These are phyloP conservation scores for Drosophila testacea DNA, from an alignment of 2,888 invertebrate genomes.

Conservation along the genomic window DNA sequence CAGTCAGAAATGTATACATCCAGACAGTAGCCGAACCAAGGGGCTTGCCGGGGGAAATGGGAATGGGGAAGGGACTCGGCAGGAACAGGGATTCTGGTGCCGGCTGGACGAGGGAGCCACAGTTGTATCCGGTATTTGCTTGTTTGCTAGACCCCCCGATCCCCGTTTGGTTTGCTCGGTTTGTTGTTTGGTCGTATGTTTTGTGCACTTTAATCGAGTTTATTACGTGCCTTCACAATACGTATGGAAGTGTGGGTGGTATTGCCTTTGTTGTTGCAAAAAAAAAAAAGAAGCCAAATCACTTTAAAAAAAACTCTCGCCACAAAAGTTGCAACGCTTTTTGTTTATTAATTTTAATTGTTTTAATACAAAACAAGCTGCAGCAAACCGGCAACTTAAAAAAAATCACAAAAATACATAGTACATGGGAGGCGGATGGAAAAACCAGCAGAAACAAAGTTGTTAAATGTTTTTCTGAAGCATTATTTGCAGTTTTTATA, in stretches of 20 bases:
- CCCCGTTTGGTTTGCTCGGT: conserved; percentile 47
- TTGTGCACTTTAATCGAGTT: conserved; percentile 75
- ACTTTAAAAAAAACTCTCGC: conserved; percentile 62
- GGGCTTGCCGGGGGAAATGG: conserved; percentile 15
- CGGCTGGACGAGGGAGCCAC: conserved; percentile 33
- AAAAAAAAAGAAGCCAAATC: conserved; percentile 39
- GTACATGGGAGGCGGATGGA: too few relatives aligned
- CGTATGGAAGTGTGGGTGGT: neutral
- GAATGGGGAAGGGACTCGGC: neutral
- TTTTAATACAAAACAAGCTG: conserved; percentile 47
- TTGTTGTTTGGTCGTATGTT: conserved; percentile 68
- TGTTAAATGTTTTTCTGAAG: conserved; percentile 22
- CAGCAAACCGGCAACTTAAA: conserved; percentile 15
- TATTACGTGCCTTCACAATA: conserved; percentile 64
- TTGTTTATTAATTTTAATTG: conserved; percentile 73
- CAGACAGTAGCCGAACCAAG: conserved; percentile 22
- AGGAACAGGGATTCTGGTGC: neutral
- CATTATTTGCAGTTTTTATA: conserved; percentile 25
- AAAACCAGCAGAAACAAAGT: conserved; percentile 32
- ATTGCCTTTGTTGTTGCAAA: neutral
- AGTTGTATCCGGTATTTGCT: conserved; percentile 56
- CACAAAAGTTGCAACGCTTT: conserved; percentile 57
- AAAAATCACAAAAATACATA: conserved; percentile 7
- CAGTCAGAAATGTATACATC: conserved; percentile 24
- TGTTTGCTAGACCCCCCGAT: conserved; percentile 34